Evolutionary conservation across 1,140 invertebrate species (phyloP).

Genomic region (Anastrepha ludens): DNA sequence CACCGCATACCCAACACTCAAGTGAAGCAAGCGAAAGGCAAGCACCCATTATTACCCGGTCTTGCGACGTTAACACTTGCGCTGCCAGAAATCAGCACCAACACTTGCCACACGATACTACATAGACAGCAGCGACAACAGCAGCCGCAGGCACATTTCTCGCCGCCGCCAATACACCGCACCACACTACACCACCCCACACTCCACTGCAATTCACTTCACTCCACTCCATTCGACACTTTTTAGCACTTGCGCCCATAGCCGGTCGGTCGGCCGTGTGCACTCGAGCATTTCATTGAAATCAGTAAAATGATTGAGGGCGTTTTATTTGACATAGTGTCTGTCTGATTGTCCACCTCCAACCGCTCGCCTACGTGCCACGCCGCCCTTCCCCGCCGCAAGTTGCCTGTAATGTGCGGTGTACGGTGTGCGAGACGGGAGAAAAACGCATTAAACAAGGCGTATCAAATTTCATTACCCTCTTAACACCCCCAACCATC

Average conservation of each 20-base stretch:
- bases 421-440: not conserved
- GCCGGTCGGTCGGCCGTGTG: not conserved
- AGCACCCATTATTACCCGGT: not conserved
- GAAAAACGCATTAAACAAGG: slow-evolving; percentile 73
- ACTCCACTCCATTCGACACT: not conserved
- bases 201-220: not conserved
- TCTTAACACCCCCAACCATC: slow-evolving; percentile 21
- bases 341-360: slow-evolving; percentile 8
- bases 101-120: not conserved
- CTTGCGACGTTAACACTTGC: slow-evolving; percentile 43
- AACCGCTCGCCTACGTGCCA: not conserved
- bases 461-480: slow-evolving; percentile 73
- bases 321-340: slow-evolving; percentile 54
- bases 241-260: not conserved
- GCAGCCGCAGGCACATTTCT: slow-evolving; percentile 5
- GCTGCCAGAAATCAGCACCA: not conserved
- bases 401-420: not conserved
- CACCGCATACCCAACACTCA: not conserved
- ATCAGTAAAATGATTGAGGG: slow-evolving; percentile 48
- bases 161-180: not conserved
- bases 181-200: not conserved
- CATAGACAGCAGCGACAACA: not conserved
- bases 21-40: not conserved
- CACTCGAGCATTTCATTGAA: slow-evolving; percentile 48
- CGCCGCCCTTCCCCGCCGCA: not conserved